Conservation (phyloP, 2,888 invertebrate species). For the Dinocampus coccinellae region DNA sequence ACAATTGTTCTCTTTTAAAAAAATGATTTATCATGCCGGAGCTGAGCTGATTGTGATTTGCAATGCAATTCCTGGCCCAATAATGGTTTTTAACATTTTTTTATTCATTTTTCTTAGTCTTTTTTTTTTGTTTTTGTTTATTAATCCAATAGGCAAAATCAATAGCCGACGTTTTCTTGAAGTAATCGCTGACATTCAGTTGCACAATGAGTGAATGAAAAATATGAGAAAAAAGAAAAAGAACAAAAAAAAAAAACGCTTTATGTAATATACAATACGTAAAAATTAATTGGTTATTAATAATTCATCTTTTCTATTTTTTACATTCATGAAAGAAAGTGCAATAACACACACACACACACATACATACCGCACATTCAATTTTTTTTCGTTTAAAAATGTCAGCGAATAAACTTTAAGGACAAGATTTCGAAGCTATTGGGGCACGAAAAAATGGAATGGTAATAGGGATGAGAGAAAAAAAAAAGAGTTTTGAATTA, state of each 20-base stretch:
- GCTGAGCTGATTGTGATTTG: constrained; percentile 70
- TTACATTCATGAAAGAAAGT: constrained; percentile 25
- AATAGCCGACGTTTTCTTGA: constrained; percentile 41
- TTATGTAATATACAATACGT: constrained; percentile 33
- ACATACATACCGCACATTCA: background rate
- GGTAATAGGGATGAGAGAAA: constrained; percentile 51
- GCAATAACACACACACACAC: background rate
- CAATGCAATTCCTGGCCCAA: constrained; percentile 70
- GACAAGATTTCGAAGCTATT: background rate
- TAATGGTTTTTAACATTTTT: constrained; percentile 54
- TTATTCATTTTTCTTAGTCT: constrained; percentile 39
- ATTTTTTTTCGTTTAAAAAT: background rate
- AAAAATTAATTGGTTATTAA: constrained; percentile 19
- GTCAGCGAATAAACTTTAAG: background rate
- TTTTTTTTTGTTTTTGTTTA: constrained; percentile 41
- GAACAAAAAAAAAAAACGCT: background rate
- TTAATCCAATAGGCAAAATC: constrained; percentile 45
- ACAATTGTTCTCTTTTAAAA: constrained; percentile 62
- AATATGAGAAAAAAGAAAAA: too few relatives aligned
- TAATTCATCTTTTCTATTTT: constrained; percentile 9
- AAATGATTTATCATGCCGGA: constrained; percentile 67
- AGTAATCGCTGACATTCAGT: constrained; percentile 39
- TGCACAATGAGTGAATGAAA: constrained; percentile 28
- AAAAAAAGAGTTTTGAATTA: constrained; percentile 44
- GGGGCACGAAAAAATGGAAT: constrained; percentile 41